phyloP scores from a whole-genome alignment of 2,113 vertebrate genomes.

The Montifringilla adamsi region DNA sequence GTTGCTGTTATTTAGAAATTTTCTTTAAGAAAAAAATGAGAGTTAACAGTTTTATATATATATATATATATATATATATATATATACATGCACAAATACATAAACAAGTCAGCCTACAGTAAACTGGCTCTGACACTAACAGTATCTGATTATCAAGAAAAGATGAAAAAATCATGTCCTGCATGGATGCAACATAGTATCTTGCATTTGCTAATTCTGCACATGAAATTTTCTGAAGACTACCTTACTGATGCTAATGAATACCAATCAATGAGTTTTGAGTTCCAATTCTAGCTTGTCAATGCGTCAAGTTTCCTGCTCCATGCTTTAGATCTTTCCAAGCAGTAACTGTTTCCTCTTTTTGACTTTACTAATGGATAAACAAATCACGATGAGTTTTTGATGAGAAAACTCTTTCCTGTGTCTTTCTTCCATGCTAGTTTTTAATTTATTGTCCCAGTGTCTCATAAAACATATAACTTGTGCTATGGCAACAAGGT shows the following conservation, averaged over 20 bases:
- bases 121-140: not conserved
- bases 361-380: not conserved
- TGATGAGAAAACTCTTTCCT: not conserved
- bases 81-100: not conserved
- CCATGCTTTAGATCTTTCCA: not conserved
- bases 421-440: not conserved
- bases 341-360: not conserved
- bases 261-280: not conserved
- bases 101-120: not conserved
- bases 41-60: not conserved
- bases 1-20: not conserved
- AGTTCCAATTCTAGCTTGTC: not conserved
- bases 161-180: not conserved
- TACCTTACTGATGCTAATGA: not conserved
- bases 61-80: not conserved
- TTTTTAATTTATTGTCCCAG: not conserved
- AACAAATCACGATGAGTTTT: not conserved
- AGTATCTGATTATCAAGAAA: not conserved
- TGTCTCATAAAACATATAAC: not conserved
- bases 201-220: not conserved
- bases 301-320: not conserved
- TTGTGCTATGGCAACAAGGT: not conserved
- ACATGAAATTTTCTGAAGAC: not conserved
- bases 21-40: not conserved
- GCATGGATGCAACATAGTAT: not conserved